Evolutionary conservation across 2,113 vertebrate genomes (phyloP).

Genomic region (Gobiocypris rarus): DNA sequence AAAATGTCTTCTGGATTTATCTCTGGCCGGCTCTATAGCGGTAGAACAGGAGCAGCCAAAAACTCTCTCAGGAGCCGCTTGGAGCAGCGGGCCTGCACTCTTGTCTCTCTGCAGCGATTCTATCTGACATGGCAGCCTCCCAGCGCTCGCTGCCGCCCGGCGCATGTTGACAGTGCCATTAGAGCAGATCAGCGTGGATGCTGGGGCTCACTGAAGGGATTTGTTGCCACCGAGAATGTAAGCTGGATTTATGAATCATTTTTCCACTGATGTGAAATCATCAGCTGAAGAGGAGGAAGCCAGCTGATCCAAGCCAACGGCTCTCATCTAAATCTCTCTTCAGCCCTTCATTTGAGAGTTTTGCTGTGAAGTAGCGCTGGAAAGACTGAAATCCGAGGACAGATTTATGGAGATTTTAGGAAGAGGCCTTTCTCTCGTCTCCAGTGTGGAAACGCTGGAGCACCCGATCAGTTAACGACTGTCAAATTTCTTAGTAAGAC

Average conservation of each 20-base stretch:
- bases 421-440: slow-evolving; percentile 58
- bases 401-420: slow-evolving; percentile 64
- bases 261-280: slow-evolving; percentile 65
- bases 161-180: not conserved
- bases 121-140: slow-evolving; percentile 18
- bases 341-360: slow-evolving; percentile 49
- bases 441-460: slow-evolving; percentile 52
- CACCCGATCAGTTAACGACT: slow-evolving; percentile 62
- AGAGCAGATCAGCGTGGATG: not conserved
- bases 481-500: slow-evolving; percentile 1
- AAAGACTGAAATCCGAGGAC: slow-evolving; percentile 60
- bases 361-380: slow-evolving; percentile 56
- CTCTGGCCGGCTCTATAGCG: slow-evolving; percentile 3
- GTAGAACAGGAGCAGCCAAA: not conserved
- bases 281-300: slow-evolving; percentile 60
- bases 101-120: not conserved
- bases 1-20: slow-evolving; percentile 13
- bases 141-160: not conserved
- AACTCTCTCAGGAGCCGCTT: not conserved
- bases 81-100: not conserved
- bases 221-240: not conserved
- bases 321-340: slow-evolving; percentile 59
- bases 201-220: not conserved
- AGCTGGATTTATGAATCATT: slow-evolving; percentile 61
- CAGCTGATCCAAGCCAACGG: slow-evolving; percentile 32